These are phyloP conservation scores for Eurytoma adleriae DNA, from an alignment of 2,888 invertebrate species.

Conservation along the genomic window DNA sequence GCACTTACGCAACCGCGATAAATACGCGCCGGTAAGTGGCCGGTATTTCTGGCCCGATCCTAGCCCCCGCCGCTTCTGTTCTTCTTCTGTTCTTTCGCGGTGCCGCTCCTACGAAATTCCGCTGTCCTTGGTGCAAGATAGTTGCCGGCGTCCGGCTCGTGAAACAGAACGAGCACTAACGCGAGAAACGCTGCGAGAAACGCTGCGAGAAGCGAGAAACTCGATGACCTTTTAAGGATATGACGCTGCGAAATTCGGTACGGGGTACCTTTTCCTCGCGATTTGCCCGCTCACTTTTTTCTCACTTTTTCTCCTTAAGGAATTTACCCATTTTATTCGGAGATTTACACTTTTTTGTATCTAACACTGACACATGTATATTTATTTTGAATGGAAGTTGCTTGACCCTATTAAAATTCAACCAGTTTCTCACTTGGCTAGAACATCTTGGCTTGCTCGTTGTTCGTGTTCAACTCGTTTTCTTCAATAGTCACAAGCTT, in stretches of 20 bases:
- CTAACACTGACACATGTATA: background rate
- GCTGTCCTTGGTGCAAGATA: slow-evolving; percentile 21
- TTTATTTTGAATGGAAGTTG: background rate
- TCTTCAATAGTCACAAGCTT: background rate
- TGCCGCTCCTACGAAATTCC: slow-evolving; percentile 49
- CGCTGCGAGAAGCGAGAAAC: slow-evolving; percentile 11
- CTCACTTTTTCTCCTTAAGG: background rate
- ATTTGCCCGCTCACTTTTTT: background rate
- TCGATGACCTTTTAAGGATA: slow-evolving; percentile 53
- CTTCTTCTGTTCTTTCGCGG: background rate
- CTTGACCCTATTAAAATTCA: background rate
- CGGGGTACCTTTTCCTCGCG: background rate
- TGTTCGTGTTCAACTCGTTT: slow-evolving; percentile 4
- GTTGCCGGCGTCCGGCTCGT: background rate
- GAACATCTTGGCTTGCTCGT: background rate
- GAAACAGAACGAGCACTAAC: background rate
- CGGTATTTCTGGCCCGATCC: slow-evolving; percentile 59
- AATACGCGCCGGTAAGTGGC: slow-evolving; percentile 51
- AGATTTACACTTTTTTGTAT: too few relatives aligned
- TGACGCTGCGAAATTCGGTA: slow-evolving; percentile 29
- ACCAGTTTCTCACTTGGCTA: background rate
- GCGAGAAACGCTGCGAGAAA: slow-evolving; percentile 22
- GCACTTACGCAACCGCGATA: slow-evolving; percentile 56
- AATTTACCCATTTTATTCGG: background rate
- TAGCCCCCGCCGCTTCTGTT: background rate